A percentile compares a stretch with the other conserved stretches of the same genome.
Evolutionary conservation across 1,140 invertebrate species (phyloP).

Genomic region (Drosophila sulfurigaster): DNA sequence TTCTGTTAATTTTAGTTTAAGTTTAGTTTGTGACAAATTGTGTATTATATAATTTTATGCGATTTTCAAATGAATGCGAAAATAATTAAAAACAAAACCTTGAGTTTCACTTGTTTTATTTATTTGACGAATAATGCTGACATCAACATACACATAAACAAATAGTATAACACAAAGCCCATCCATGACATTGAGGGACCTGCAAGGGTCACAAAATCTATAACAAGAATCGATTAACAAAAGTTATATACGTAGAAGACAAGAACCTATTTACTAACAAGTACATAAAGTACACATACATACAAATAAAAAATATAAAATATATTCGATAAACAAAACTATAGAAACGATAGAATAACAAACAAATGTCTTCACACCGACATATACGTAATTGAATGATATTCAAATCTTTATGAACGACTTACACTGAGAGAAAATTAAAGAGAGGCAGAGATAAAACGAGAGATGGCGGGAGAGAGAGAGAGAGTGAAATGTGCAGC

Average conservation of each 20-base stretch:
- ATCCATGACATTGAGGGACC: conserved; percentile 62
- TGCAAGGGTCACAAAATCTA: conserved; percentile 51
- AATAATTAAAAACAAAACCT: conserved; percentile 60
- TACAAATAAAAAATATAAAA: conserved; percentile 38
- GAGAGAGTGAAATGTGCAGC: conserved; percentile 15
- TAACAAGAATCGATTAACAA: conserved; percentile 53
- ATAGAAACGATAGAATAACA: background rate
- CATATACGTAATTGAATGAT: conserved; percentile 80
- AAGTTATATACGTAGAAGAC: conserved; percentile 74
- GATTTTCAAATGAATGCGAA: conserved; percentile 77
- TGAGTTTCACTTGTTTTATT: conserved; percentile 48
- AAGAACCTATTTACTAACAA: conserved; percentile 62
- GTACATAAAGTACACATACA: conserved; percentile 22
- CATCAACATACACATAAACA: conserved; percentile 29
- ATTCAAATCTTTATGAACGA: conserved; percentile 65
- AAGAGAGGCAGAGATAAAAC: conserved; percentile 20
- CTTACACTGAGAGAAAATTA: conserved; percentile 42
- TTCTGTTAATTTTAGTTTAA: conserved; percentile 78
- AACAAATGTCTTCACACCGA: conserved; percentile 43
- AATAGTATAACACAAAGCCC: conserved; percentile 67
- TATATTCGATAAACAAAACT: conserved; percentile 14
- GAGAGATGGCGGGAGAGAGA: background rate
- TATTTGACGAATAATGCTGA: conserved; percentile 25
- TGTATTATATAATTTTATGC: conserved; percentile 82
- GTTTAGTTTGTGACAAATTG: conserved; percentile 79